These are phyloP conservation scores for Athalia cordata DNA, from an alignment of 2,888 invertebrate genomes.

Conservation along the genomic window DNA sequence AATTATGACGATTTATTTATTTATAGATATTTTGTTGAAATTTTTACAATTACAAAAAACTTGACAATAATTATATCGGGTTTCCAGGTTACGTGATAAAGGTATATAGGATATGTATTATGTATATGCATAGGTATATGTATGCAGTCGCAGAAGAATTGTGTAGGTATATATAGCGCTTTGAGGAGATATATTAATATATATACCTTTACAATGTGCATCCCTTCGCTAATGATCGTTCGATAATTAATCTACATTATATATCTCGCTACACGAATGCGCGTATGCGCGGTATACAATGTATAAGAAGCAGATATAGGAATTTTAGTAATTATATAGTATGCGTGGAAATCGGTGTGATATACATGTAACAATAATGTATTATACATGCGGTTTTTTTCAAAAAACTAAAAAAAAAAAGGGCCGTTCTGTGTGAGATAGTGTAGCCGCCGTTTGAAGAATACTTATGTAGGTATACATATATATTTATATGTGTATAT, in stretches of 20 bases:
- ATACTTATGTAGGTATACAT: too few relatives aligned
- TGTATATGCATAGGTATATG: neutral
- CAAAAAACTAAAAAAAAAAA: conserved; percentile 17
- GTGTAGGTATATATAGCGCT: too few relatives aligned
- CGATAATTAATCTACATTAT: conserved; percentile 20
- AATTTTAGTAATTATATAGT: too few relatives aligned
- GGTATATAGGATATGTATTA: neutral
- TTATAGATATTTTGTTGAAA: too few relatives aligned
- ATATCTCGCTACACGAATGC: conserved; percentile 1
- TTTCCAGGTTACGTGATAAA: too few relatives aligned
- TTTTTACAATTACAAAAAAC: too few relatives aligned
- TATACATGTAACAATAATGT: conserved; percentile 23
- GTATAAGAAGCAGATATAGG: too few relatives aligned
- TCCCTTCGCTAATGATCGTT: conserved; percentile 31
- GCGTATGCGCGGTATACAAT: neutral
- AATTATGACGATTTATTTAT: too few relatives aligned
- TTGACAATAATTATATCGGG: too few relatives aligned
- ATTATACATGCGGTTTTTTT: conserved; percentile 42
- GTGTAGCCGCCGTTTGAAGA: conserved; percentile 40
- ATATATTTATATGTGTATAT: too few relatives aligned
- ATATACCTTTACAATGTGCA: neutral
- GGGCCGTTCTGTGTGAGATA: neutral
- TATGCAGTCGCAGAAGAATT: neutral
- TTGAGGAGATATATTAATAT: too few relatives aligned
- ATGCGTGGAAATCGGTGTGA: too few relatives aligned